Base-by-base conservation (phyloP, 2,113 vertebrate genomes). In the Lepidothrix coronata region DNA sequence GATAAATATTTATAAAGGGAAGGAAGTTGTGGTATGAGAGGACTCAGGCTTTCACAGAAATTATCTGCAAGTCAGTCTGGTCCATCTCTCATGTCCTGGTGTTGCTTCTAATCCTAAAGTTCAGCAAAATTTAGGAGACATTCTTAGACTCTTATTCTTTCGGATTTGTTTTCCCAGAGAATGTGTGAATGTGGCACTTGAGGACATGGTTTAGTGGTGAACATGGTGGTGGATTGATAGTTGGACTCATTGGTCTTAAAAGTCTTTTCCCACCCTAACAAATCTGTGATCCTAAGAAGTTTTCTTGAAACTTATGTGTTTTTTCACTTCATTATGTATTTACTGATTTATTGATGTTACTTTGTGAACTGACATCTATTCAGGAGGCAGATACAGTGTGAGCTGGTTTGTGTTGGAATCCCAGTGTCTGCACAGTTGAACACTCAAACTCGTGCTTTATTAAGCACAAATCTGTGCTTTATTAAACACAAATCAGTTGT, bases 21-120 rank as follows among this genome's bases (percentile, higher is more conserved):
- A 49, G 49, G 80, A 44, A 59, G 17, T 4, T 48, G 52, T 44
- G 74, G 11, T 59, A 3, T 14, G 46, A 37, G n/a, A 58, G 41
- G 39, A 21, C 17, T 83, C 20, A 5, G 35, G 28, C 37, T 55
- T 75, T 28, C 48, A 8, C 33, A 52, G 54, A 54, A 58, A 30
- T 0, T 0, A 8, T 59, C 27, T 57, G 8, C 5, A 43, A 4
- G 8, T 33, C n/a, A 33, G 18, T 11, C 27, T 58, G 49, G 6
- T 55, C 24, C 27, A 1, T 66, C 37, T 41, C 49, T 75, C 11
- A 2, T 14, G 39, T 72, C 51, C 30, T 41, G 3, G 5, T 35
- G 27, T 21, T 2, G 2, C 7, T 22, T 51, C 41, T 61, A 46
- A 19, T 59, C 58, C 55, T 58, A 1, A 46, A 55, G 13, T 39